A percentile compares a stretch with the other conserved stretches of the same genome.
Evolutionary conservation across 2,797 vertebrate species (phyloP).

Genomic region (Pipistrellus nathusii): DNA sequence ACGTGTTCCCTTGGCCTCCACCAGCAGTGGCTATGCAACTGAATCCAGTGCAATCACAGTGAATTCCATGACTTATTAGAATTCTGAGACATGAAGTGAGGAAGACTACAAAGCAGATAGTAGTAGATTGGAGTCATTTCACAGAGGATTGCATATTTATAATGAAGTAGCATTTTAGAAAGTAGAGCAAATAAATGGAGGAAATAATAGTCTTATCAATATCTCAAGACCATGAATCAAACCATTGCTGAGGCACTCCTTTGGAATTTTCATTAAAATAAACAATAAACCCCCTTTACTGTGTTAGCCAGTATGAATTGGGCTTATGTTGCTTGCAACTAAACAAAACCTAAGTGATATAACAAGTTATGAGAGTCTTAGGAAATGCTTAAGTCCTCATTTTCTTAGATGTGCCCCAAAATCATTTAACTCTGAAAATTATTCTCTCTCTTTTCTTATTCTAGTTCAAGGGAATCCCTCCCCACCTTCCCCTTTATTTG

Average conservation of each 20-base stretch:
- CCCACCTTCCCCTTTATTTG: fast-evolving
- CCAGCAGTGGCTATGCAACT: background rate
- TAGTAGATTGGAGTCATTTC: background rate
- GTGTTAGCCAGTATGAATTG: background rate
- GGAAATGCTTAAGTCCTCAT: background rate
- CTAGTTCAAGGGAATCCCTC: background rate
- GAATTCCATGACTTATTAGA: conserved; percentile 6
- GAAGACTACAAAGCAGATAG: background rate
- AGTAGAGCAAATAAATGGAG: background rate
- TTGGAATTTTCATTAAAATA: conserved; percentile 36
- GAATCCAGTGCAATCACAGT: background rate
- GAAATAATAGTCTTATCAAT: background rate
- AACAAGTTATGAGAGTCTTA: background rate
- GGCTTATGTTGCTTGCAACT: background rate
- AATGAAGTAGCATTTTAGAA: background rate
- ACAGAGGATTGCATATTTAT: background rate
- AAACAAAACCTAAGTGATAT: background rate
- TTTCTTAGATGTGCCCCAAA: background rate
- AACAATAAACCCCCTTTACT: background rate
- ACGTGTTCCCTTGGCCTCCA: background rate
- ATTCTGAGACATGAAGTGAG: background rate
- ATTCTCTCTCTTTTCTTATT: background rate
- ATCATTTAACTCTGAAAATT: background rate
- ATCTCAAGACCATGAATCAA: background rate
- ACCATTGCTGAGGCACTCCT: background rate